Percentiles rank a stretch among this genome's conserved stretches.
These are phyloP conservation scores for Anabacerthia variegaticeps DNA, from an alignment of 2,797 vertebrate genomes.

Conservation along the genomic window DNA sequence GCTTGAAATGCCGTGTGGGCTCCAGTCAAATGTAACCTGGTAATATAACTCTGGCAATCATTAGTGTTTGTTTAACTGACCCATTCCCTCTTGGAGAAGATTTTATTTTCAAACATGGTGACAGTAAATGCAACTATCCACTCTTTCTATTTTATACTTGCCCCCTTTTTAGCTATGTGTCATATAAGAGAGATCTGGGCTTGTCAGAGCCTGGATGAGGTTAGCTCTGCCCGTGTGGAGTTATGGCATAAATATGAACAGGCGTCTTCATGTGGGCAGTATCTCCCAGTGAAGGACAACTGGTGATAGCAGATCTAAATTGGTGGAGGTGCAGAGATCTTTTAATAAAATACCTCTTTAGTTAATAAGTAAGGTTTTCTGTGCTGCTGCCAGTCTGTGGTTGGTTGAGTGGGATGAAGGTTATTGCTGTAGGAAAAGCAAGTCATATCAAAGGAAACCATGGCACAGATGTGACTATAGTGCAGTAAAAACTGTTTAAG, in stretches of 20 bases:
- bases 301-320: neutral
- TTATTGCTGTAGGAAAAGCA: neutral
- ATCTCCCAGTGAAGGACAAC: neutral
- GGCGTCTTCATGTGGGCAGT: neutral
- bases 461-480: neutral
- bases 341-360: neutral
- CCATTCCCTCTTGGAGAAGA: neutral
- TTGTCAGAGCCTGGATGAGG: neutral
- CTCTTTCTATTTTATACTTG: neutral
- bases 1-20: neutral
- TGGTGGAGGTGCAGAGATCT: neutral
- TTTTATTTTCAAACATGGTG: neutral
- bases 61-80: neutral
- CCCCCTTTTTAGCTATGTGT: neutral
- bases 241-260: neutral
- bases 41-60: neutral
- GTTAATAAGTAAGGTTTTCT: neutral
- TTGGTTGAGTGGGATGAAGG: neutral
- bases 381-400: neutral
- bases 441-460: neutral
- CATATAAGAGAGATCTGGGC: neutral
- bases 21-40: constrained; percentile 12
- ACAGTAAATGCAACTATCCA: neutral
- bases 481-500: neutral
- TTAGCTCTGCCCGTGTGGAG: neutral